Percentiles rank a stretch among this genome's conserved stretches.
Conservation (phyloP, 2,113 vertebrate species). For the Lycaon pictus region DNA sequence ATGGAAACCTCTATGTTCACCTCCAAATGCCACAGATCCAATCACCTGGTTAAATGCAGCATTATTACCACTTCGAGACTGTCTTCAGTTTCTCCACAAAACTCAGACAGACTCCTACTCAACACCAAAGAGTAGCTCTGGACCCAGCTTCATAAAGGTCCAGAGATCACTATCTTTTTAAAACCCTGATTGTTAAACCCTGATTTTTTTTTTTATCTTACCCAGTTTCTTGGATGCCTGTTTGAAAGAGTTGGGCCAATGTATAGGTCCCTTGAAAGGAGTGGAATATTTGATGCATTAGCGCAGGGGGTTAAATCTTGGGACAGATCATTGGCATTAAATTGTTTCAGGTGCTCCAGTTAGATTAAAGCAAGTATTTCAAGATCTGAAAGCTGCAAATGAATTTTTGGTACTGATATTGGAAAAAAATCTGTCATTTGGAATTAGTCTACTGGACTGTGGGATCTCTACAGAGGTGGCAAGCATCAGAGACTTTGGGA, state of each 20-base stretch:
- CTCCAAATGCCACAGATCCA: neutral
- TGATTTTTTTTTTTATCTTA: constrained; percentile 55
- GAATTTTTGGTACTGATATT: neutral
- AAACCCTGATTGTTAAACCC: neutral
- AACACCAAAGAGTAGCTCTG: neutral
- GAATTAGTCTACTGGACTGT: neutral
- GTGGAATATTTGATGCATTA: neutral
- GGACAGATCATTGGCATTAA: neutral
- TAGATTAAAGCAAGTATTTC: constrained; percentile 29
- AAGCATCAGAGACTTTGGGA: neutral
- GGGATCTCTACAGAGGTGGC: neutral
- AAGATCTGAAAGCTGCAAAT: neutral
- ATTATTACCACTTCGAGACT: too few relatives aligned
- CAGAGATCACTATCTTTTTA: constrained; percentile 20
- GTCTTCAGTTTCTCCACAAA: neutral
- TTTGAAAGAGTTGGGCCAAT: neutral
- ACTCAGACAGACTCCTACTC: neutral
- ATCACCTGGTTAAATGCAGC: too few relatives aligned
- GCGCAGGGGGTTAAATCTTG: neutral
- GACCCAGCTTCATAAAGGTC: neutral
- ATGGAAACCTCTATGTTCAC: neutral
- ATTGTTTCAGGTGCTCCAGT: constrained; percentile 50
- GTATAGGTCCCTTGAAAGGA: neutral
- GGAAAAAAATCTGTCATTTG: neutral
- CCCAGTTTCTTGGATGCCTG: neutral